Base-by-base conservation (phyloP, 2,888 invertebrate genomes). In the Drosophila atripex region DNA sequence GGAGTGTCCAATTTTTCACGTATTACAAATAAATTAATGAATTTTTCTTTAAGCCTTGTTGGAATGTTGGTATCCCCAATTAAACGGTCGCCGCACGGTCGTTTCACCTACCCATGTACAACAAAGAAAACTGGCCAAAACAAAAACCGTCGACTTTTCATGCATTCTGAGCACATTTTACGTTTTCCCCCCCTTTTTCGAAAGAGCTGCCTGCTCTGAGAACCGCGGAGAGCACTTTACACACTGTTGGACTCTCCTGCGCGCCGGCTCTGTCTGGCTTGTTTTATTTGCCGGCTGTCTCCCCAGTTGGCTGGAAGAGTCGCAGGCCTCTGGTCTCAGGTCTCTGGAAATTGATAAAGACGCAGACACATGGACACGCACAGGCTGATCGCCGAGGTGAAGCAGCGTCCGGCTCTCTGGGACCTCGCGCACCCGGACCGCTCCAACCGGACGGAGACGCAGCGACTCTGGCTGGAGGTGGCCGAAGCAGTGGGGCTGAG, bases 361-460 rank as follows among this genome's bases (percentile, higher is more conserved):
- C 75, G 80, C 75, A 77, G 78, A 70, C 73, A 78, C 71, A 84
- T 89, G 82, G 89, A 89, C 77, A 84, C 83, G 60, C 70, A 73
- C 64, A 80, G 80, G 66, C 82, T 89, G 76, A 90, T 89, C 71
- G 72, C 71, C 53, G 89, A 89, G 68, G 80, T 89, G 23, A 77
- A 56, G 47, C 76, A 77, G 14, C 78, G 87, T 3, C 89, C 90
- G 16, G 78, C 85, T 25, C 72, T 90, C 9, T 90, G 89, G 89
- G 85, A 90, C 57, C 54, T 77, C n/a, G 63, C 71, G 2, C 80
- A 84, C 70, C 78, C 76, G 59, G 87, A 89, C 49, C 78, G 88
- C 47, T 76, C 73, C 23, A 89, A 83, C 58, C 85, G 89, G 3
- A 39, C 69, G 39, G 78, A 76, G 53, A 73, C 82, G 23, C 77